Conservation (phyloP, 2,888 invertebrate species). For the Caenorhabditis becei region DNA sequence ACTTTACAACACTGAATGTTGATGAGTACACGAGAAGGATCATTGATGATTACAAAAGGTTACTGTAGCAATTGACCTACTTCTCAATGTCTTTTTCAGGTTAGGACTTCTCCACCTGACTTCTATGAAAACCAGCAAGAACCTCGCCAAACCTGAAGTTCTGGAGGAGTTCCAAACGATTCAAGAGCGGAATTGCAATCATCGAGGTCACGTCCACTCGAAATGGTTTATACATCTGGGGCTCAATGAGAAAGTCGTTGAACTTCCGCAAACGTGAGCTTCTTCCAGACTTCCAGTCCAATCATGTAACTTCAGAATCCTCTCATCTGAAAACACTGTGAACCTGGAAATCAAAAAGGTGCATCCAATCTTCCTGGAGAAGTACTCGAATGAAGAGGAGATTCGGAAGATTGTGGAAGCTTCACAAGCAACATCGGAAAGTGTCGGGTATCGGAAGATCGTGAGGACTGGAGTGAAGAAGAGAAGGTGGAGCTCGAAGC, state of each 20-base stretch:
- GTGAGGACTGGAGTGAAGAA: background rate
- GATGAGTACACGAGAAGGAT: slow-evolving; percentile 40
- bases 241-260: slow-evolving; percentile 10
- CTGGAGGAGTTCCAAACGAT: background rate
- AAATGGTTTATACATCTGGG: slow-evolving; percentile 19
- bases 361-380: background rate
- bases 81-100: slow-evolving; percentile 9
- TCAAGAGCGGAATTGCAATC: slow-evolving; percentile 19
- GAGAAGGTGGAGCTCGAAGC: no score
- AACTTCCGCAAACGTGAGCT: slow-evolving; percentile 5
- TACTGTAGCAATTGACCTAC: background rate
- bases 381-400: background rate
- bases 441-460: background rate
- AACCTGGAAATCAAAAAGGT: background rate
- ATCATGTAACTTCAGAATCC: background rate
- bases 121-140: slow-evolving; percentile 10
- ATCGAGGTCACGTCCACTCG: slow-evolving; percentile 7
- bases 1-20: slow-evolving; percentile 24
- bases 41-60: slow-evolving; percentile 36
- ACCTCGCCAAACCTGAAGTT: background rate
- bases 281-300: no score
- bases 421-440: background rate
- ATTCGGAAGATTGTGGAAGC: background rate
- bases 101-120: slow-evolving; percentile 23
- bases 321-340: background rate